These are phyloP conservation scores for Liposcelis brunnea DNA, from an alignment of 2,888 invertebrate genomes.

Conservation along the genomic window DNA sequence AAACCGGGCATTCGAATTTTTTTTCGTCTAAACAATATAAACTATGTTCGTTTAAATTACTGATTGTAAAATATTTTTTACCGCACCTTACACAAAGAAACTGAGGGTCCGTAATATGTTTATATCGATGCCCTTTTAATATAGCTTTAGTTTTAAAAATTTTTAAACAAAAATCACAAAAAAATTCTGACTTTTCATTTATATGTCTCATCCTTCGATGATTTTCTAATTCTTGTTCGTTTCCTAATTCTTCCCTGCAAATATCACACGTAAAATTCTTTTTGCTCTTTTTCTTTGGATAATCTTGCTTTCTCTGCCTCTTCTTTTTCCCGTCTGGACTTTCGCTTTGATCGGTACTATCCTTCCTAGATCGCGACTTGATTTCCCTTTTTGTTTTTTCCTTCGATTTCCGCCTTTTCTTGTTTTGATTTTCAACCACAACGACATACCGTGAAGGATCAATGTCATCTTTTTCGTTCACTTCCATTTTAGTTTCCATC, in stretches of 20 bases:
- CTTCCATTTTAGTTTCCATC: too few species aligned
- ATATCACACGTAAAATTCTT: constrained; percentile 2
- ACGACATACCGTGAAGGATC: too few species aligned
- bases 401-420: too few species aligned
- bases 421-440: too few species aligned
- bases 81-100: constrained; percentile 5
- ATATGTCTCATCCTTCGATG: neutral
- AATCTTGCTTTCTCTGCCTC: neutral
- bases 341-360: neutral
- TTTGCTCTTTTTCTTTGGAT: neutral
- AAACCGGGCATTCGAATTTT: constrained; percentile 5
- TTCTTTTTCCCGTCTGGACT: neutral
- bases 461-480: too few species aligned
- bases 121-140: constrained; percentile 3
- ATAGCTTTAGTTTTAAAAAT: constrained; percentile 6
- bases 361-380: neutral
- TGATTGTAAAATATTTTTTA: constrained; percentile 4
- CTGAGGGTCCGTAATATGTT: constrained; percentile 3
- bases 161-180: constrained; percentile 6
- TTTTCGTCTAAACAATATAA: constrained; percentile 6
- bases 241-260: constrained; percentile 1
- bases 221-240: neutral
- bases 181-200: neutral
- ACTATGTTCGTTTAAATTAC: constrained; percentile 5
- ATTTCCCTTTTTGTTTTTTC: too few species aligned